These are phyloP conservation scores for Phengaris alcon DNA, from an alignment of 2,888 invertebrate species.

Conservation along the genomic window DNA sequence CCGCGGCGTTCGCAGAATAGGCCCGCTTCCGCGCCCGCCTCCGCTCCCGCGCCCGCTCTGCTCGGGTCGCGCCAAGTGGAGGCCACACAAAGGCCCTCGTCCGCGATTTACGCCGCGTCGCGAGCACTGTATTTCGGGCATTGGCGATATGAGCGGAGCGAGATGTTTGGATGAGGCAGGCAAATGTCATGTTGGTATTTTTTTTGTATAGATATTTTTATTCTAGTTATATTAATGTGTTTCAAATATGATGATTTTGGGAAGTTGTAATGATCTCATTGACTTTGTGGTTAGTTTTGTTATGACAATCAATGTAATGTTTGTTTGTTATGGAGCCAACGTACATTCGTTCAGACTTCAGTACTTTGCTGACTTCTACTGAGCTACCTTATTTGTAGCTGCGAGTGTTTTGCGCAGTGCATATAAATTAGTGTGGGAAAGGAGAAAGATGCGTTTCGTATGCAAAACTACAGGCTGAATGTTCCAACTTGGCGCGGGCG, in stretches of 20 bases:
- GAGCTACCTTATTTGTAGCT: background rate
- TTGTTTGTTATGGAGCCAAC: background rate
- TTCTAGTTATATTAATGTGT: no score
- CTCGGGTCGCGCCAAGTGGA: constrained; percentile 57
- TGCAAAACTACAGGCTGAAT: background rate
- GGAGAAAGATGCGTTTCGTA: constrained; percentile 6
- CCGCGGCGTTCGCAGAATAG: constrained; percentile 11
- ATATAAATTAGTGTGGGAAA: constrained; percentile 7
- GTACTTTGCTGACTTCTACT: background rate
- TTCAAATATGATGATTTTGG: no score
- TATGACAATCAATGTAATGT: background rate
- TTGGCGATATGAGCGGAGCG: constrained; percentile 53
- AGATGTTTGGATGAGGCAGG: constrained; percentile 50
- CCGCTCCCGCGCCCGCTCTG: constrained; percentile 34
- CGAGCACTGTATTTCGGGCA: constrained; percentile 73
- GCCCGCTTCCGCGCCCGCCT: background rate
- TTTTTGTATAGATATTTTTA: constrained; percentile 1
- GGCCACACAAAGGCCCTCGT: constrained; percentile 71
- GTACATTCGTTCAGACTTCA: background rate
- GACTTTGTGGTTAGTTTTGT: background rate
- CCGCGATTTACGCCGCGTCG: constrained; percentile 73
- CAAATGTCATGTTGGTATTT: background rate
- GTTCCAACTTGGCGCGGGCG: background rate
- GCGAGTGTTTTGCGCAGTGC: background rate
- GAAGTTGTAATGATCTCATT: background rate